phyloP scores from a whole-genome alignment of 92 coral and sea anemone species.

The Epizoanthus ramosus region DNA sequence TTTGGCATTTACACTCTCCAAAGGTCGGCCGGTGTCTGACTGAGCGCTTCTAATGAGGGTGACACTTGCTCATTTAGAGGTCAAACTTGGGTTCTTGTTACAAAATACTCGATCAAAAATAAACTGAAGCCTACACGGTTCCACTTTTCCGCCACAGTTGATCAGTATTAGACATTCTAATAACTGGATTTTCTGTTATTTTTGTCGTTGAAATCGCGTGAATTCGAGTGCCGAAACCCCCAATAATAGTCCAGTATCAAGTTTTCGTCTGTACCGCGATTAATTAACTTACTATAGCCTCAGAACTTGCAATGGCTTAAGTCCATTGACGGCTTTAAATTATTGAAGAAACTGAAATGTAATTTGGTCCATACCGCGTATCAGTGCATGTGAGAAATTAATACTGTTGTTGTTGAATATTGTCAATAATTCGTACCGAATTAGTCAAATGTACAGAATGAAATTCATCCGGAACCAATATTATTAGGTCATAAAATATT shows the following conservation, averaged over 20 bases:
- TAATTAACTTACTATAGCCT: constrained; percentile 15
- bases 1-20: neutral
- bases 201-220: constrained; percentile 16
- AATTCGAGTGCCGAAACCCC: neutral
- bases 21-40: constrained; percentile 19
- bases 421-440: constrained; percentile 1
- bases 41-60: constrained; percentile 18
- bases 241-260: constrained; percentile 10
- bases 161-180: neutral
- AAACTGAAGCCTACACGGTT: neutral
- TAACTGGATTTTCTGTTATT: constrained; percentile 25
- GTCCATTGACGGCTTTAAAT: neutral
- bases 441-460: constrained; percentile 12
- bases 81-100: constrained; percentile 15
- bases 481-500: constrained; percentile 5
- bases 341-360: neutral
- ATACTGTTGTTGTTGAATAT: constrained; percentile 4
- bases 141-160: neutral
- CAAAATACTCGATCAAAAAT: neutral
- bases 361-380: neutral
- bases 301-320: constrained; percentile 12
- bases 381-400: neutral
- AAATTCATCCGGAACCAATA: neutral
- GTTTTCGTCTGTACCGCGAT: neutral
- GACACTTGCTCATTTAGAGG: constrained; percentile 21